A percentile compares a stretch with the other conserved stretches of the same genome.
phyloP scores from a whole-genome alignment of 2,797 vertebrate species.

The Brotogeris chrysoptera region DNA sequence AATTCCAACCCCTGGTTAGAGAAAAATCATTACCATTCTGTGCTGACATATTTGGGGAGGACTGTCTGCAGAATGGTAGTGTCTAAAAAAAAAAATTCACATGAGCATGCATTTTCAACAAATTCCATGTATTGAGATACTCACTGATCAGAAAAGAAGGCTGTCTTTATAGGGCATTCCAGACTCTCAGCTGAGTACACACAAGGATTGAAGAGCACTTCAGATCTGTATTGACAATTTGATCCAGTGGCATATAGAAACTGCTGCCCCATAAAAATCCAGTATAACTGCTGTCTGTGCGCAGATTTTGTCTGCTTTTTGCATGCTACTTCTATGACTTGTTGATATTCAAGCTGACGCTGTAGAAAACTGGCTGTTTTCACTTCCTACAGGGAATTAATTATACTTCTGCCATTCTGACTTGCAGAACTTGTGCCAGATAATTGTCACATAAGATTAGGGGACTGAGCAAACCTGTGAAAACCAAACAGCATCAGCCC shows the following conservation, averaged over 20 bases:
- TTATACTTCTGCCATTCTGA: constrained; percentile 15
- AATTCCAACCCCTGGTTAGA: neutral
- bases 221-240: neutral
- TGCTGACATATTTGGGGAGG: neutral
- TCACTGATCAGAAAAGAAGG: neutral
- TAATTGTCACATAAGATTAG: constrained; percentile 10
- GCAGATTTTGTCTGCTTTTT: neutral
- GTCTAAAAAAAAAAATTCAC: neutral
- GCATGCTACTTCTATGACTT: neutral
- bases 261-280: neutral
- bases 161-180: neutral
- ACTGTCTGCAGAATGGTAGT: neutral
- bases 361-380: constrained; percentile 36
- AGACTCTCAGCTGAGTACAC: neutral
- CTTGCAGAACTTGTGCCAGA: constrained; percentile 18
- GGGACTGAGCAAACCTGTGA: neutral
- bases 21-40: neutral
- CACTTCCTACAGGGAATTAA: constrained; percentile 21
- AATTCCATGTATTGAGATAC: neutral
- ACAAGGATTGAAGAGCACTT: neutral
- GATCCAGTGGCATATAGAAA: neutral
- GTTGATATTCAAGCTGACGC: neutral
- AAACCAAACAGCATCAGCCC: neutral
- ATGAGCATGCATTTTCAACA: neutral
- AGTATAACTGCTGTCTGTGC: neutral